These are phyloP conservation scores for Osmerus eperlanus DNA, from an alignment of 2,113 vertebrate genomes.

Conservation along the genomic window DNA sequence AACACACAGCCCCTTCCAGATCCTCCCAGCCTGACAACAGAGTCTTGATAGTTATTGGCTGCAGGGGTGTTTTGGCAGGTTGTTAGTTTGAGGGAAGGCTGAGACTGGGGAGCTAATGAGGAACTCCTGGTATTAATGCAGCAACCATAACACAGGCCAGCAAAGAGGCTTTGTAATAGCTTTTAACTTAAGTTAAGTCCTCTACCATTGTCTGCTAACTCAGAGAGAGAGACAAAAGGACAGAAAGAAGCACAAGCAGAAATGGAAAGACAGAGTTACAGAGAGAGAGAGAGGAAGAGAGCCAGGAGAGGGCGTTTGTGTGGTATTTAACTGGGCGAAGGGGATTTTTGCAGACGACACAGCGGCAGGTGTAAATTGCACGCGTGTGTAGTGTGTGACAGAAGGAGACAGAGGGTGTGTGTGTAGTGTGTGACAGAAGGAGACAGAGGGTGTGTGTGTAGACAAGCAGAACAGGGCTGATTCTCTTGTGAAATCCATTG, in stretches of 20 bases:
- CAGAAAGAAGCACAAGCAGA: neutral
- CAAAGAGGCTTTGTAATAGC: constrained; percentile 30
- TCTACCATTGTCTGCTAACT: constrained; percentile 37
- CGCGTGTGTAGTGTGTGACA: neutral
- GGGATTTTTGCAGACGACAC: neutral
- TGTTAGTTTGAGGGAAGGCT: neutral
- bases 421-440: neutral
- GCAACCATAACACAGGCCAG: constrained; percentile 35
- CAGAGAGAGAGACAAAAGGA: constrained; percentile 27
- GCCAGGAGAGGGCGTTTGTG: neutral
- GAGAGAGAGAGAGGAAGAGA: constrained; percentile 9
- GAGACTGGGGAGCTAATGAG: constrained; percentile 5
- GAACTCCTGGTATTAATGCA: constrained; percentile 29
- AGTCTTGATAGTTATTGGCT: no score
- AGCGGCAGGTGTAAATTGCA: neutral
- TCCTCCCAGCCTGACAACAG: no score
- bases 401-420: neutral
- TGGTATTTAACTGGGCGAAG: neutral
- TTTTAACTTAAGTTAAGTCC: constrained; percentile 38
- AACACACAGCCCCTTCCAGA: no score
- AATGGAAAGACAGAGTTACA: neutral
- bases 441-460: neutral
- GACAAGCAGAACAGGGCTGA: no score
- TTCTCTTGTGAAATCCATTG: no score
- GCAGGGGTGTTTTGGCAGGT: neutral